Percentiles rank a stretch among this genome's conserved stretches.
phyloP scores from a whole-genome alignment of 2,797 vertebrate genomes.

The Betta splendens region DNA sequence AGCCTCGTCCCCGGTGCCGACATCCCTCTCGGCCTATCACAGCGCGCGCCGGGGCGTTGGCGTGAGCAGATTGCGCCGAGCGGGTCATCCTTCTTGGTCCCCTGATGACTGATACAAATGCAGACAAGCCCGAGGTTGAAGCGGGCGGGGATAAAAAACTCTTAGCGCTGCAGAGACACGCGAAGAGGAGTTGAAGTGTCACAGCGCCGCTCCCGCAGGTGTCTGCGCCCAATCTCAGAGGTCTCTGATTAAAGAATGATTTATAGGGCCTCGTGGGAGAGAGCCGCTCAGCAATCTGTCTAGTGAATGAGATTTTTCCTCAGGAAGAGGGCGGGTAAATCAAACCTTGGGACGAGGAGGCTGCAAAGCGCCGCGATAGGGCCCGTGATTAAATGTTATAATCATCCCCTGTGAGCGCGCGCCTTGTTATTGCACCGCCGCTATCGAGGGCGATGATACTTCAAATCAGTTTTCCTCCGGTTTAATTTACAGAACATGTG shows the following conservation, averaged over 20 bases:
- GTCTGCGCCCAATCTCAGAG: slow-evolving; percentile 70
- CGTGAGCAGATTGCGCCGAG: slow-evolving; percentile 23
- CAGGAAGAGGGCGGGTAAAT: slow-evolving; percentile 83
- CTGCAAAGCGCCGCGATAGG: slow-evolving; percentile 62
- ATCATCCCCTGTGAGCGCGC: slow-evolving; percentile 68
- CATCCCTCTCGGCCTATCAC: slow-evolving; percentile 4
- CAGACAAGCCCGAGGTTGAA: slow-evolving; percentile 65
- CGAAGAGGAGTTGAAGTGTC: slow-evolving; percentile 74
- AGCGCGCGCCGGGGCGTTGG: slow-evolving; percentile 26
- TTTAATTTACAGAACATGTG: slow-evolving; percentile 49
- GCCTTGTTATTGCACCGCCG: slow-evolving; percentile 44
- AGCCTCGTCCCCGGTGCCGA: slow-evolving; percentile 14
- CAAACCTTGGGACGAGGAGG: slow-evolving; percentile 74
- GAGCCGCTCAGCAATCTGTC: slow-evolving; percentile 82
- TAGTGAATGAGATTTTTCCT: slow-evolving; percentile 83
- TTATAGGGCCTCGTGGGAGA: slow-evolving; percentile 74
- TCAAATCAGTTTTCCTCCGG: slow-evolving; percentile 43
- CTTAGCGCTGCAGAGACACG: slow-evolving; percentile 44
- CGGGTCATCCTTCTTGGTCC: slow-evolving; percentile 62
- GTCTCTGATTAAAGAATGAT: slow-evolving; percentile 87
- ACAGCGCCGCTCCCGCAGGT: slow-evolving; percentile 67
- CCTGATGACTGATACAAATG: slow-evolving; percentile 61
- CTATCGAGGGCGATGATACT: slow-evolving; percentile 32
- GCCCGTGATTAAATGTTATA: slow-evolving; percentile 78
- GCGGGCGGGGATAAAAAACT: slow-evolving; percentile 63